A percentile compares a stretch with the other conserved stretches of the same genome.
phyloP scores from a whole-genome alignment of 1,140 invertebrate species.

The Scaptomyza montana region DNA sequence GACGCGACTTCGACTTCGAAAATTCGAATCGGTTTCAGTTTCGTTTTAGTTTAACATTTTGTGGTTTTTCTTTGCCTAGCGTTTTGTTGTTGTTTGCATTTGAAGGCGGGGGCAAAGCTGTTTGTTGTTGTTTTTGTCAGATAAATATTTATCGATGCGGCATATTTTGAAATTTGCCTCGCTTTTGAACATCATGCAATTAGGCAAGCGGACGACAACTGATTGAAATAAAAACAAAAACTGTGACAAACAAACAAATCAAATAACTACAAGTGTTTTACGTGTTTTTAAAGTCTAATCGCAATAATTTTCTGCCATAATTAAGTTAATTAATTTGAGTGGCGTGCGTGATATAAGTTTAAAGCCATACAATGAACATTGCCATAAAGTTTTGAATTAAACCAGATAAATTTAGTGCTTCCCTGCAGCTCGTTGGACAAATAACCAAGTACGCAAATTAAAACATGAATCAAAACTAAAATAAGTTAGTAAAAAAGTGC shows the following conservation, averaged over 20 bases:
- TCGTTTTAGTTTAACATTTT: constrained; percentile 19
- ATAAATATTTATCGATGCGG: constrained; percentile 32
- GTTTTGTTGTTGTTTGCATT: constrained; percentile 4
- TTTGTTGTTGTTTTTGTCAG: constrained; percentile 10
- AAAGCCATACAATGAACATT: neutral
- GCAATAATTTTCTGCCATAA: constrained; percentile 33
- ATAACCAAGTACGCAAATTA: too few species aligned
- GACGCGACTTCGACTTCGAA: constrained; percentile 23
- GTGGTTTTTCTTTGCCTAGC: constrained; percentile 2
- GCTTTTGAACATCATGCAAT: constrained; percentile 19
- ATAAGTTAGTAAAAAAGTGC: neutral
- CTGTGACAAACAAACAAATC: constrained; percentile 5
- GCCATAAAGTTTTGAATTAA: constrained; percentile 2
- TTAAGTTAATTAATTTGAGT: constrained; percentile 43
- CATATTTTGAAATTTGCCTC: constrained; percentile 60
- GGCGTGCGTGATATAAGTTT: constrained; percentile 56
- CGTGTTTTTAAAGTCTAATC: constrained; percentile 39
- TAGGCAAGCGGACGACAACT: constrained; percentile 3
- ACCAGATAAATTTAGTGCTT: neutral
- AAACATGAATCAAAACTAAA: neutral
- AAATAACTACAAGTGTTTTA: constrained; percentile 39
- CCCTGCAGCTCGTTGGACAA: neutral
- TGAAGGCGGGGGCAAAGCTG: constrained; percentile 18
- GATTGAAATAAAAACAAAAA: neutral
- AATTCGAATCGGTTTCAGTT: constrained; percentile 20